Percentiles rank a stretch among this genome's conserved stretches.
Evolutionary conservation across 2,113 vertebrate genomes (phyloP).

Genomic region (Otolemur garnettii): DNA sequence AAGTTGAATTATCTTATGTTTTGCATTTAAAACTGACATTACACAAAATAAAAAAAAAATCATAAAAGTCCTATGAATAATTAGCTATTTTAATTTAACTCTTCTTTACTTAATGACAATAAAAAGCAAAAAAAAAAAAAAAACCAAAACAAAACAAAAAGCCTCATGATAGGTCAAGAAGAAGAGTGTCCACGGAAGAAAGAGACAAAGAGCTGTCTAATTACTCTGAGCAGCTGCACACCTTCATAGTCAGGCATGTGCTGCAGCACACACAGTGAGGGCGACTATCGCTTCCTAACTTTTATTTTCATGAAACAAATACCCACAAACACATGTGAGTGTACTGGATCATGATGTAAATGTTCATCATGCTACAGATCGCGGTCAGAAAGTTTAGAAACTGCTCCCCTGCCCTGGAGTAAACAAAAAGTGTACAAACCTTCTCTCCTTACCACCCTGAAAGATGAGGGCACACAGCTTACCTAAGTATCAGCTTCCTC

Average conservation of each 20-base stretch:
- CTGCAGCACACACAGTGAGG: background rate
- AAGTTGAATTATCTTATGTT: background rate
- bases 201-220: background rate
- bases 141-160: background rate
- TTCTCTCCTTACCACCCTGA: background rate
- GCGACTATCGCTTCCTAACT: background rate
- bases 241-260: background rate
- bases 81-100: background rate
- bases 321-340: background rate
- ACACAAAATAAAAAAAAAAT: background rate
- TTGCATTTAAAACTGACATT: background rate
- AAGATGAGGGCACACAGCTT: background rate
- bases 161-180: background rate
- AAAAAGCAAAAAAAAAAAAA: background rate
- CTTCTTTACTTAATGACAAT: slow-evolving; percentile 6
- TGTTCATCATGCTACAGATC: background rate
- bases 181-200: background rate
- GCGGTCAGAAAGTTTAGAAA: background rate
- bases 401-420: background rate
- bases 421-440: background rate
- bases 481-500: background rate
- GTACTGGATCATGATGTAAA: background rate
- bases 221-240: background rate
- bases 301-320: background rate
- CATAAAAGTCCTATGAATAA: background rate